Evolutionary conservation across 2,113 vertebrate genomes (phyloP).

Genomic region (Hylia prasina): DNA sequence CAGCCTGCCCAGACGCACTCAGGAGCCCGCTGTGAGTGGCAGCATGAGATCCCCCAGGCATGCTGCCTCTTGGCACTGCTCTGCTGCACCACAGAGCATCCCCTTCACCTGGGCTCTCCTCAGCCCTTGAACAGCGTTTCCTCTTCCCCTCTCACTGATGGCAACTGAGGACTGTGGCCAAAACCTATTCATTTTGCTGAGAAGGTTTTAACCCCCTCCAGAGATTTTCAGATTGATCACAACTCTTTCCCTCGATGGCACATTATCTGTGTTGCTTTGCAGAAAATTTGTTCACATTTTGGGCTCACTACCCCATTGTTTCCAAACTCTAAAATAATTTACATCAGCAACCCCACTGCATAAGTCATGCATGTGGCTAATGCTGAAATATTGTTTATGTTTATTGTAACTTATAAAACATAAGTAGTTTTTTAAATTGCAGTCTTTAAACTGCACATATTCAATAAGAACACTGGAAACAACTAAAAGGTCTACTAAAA

Average conservation of each 20-base stretch:
- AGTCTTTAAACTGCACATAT: not conserved
- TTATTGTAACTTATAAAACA: not conserved
- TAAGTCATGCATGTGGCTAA: not conserved
- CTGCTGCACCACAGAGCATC: not conserved
- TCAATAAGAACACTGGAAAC: not conserved
- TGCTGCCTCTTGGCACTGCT: not conserved
- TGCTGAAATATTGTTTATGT: not conserved
- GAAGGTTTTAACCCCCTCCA: not conserved
- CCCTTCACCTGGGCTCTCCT: not conserved
- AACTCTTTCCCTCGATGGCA: not conserved
- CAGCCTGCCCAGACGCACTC: rapidly evolving
- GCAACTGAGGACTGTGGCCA: not conserved
- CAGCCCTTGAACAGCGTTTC: not conserved
- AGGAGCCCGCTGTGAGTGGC: too few species aligned
- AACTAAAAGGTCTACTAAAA: not conserved
- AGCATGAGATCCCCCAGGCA: not conserved
- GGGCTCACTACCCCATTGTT: not conserved
- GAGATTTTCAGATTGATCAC: not conserved
- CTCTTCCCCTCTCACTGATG: not conserved
- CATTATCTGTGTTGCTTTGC: not conserved
- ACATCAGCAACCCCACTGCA: not conserved
- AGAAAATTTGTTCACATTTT: not conserved
- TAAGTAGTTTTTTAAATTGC: not conserved
- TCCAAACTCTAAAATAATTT: not conserved
- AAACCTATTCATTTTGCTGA: not conserved